These are phyloP conservation scores for Heliconius himera DNA, from an alignment of 1,140 invertebrate genomes.

Conservation along the genomic window DNA sequence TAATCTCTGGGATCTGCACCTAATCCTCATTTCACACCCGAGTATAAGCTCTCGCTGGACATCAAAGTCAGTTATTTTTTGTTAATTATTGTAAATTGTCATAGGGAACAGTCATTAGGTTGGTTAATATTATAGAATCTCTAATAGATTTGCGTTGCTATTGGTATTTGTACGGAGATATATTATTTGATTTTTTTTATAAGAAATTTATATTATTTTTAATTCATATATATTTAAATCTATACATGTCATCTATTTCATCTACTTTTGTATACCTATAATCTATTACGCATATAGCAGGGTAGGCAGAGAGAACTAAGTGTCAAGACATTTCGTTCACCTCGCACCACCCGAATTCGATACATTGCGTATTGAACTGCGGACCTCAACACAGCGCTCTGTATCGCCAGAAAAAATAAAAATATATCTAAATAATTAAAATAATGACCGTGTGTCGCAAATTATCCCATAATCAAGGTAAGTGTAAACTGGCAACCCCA, in stretches of 20 bases:
- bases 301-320: not conserved
- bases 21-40: constrained; percentile 50
- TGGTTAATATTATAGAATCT: not conserved
- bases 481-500: constrained; percentile 17
- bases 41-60: constrained; percentile 13
- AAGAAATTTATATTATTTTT: too few species aligned
- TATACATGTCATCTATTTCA: too few species aligned
- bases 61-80: not conserved
- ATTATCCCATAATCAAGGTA: constrained; percentile 17
- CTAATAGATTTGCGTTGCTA: not conserved
- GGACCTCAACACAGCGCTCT: not conserved
- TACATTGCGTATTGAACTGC: not conserved
- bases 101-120: not conserved
- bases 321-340: too few species aligned
- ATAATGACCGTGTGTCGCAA: not conserved
- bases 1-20: not conserved
- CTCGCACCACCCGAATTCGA: too few species aligned
- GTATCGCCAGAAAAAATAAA: not conserved
- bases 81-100: not conserved
- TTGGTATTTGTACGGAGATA: not conserved
- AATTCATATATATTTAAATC: not conserved
- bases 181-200: not conserved
- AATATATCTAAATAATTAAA: too few species aligned
- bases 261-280: too few species aligned
- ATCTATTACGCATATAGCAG: not conserved